A percentile compares a stretch with the other conserved stretches of the same genome.
phyloP scores from a whole-genome alignment of 2,113 vertebrate species.

The Vanacampus margaritifer region DNA sequence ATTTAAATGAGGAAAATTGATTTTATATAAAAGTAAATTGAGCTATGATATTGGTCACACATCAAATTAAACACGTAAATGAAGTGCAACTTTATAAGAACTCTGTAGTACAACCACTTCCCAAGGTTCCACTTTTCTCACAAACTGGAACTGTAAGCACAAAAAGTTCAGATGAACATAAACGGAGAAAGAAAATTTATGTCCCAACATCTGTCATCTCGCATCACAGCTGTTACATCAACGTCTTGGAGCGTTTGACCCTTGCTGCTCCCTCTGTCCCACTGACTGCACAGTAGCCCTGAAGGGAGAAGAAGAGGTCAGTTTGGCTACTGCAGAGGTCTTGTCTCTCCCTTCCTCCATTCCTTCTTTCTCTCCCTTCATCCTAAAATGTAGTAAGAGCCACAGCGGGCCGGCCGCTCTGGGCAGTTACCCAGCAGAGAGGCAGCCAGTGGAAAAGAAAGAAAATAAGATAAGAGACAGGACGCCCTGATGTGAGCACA shows the following conservation, averaged over 20 bases:
- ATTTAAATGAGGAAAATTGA: too few relatives aligned
- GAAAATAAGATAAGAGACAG: constrained; percentile 4
- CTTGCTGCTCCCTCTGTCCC: constrained; percentile 28
- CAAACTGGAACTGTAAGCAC: neutral
- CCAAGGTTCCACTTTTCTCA: neutral
- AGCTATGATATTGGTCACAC: too few relatives aligned
- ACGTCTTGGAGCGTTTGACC: constrained; percentile 36
- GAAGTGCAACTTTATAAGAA: too few relatives aligned
- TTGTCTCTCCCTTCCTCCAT: neutral
- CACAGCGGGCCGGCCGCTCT: constrained; percentile 25
- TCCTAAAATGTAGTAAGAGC: constrained; percentile 21
- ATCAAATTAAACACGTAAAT: too few relatives aligned
- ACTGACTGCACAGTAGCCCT: constrained; percentile 31
- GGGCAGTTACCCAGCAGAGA: constrained; percentile 20
- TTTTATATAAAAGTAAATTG: too few relatives aligned
- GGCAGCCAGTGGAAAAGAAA: neutral
- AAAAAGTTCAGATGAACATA: neutral
- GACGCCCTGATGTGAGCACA: constrained; percentile 10
- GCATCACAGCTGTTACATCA: constrained; percentile 7
- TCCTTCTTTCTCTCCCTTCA: constrained; percentile 7
- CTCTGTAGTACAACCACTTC: too few relatives aligned
- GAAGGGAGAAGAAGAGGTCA: constrained; percentile 10
- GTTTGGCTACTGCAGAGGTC: constrained; percentile 29
- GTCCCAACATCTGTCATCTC: constrained; percentile 7
- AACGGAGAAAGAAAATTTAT: neutral